Percentiles rank a stretch among this genome's conserved stretches.
phyloP scores from a whole-genome alignment of 2,888 invertebrate species.

The Agrotis clavis region DNA sequence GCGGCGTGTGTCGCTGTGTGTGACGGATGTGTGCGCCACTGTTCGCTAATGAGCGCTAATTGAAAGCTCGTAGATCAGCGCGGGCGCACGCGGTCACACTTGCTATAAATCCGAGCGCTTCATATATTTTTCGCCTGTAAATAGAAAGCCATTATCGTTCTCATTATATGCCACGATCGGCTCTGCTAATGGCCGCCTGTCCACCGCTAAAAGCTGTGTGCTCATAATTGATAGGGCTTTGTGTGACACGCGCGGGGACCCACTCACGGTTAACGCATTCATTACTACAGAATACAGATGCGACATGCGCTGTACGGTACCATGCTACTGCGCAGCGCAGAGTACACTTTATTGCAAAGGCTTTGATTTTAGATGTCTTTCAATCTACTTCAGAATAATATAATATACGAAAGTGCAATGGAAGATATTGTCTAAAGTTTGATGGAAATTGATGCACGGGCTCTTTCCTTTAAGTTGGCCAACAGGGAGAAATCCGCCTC shows the following conservation, averaged over 20 bases:
- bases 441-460: background rate
- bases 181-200: slow-evolving; percentile 47
- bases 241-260: slow-evolving; percentile 5
- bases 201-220: slow-evolving; percentile 24
- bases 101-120: slow-evolving; percentile 35
- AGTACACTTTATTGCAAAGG: background rate
- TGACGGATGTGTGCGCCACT: slow-evolving; percentile 36
- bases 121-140: slow-evolving; percentile 44
- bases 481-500: too few relatives aligned
- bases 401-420: too few relatives aligned
- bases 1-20: background rate
- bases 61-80: slow-evolving; percentile 54
- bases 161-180: slow-evolving; percentile 22
- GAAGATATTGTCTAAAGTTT: background rate
- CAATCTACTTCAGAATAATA: too few relatives aligned
- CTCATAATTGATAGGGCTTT: slow-evolving; percentile 20
- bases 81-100: slow-evolving; percentile 26
- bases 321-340: too few relatives aligned
- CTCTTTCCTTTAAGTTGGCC: too few relatives aligned
- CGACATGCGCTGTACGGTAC: too few relatives aligned
- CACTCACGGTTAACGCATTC: slow-evolving; percentile 7
- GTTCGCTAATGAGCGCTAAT: slow-evolving; percentile 58
- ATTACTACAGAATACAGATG: slow-evolving; percentile 16
- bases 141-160: slow-evolving; percentile 54
- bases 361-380: background rate